Percentiles rank a stretch among this genome's conserved stretches.
Evolutionary conservation across 1,140 invertebrate genomes (phyloP).

Genomic region (Rhopalosiphum maidis): DNA sequence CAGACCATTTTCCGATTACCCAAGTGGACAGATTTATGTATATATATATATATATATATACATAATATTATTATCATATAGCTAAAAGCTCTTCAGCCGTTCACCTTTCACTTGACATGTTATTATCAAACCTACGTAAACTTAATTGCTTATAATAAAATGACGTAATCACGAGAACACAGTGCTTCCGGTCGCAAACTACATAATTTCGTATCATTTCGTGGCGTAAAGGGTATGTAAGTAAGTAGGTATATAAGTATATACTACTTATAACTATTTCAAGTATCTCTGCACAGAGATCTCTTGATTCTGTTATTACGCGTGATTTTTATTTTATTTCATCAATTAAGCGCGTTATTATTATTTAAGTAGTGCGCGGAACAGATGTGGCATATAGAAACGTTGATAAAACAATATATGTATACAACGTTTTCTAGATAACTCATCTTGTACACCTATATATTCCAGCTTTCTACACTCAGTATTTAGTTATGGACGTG

Average conservation of each 20-base stretch:
- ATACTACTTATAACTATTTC: not conserved
- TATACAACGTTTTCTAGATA: too few relatives aligned
- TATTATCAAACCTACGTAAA: not conserved
- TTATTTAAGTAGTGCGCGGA: too few relatives aligned
- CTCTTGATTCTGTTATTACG: too few relatives aligned
- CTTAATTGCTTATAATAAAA: not conserved
- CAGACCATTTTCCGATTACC: not conserved
- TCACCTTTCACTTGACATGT: not conserved
- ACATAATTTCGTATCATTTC: not conserved
- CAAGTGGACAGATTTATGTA: too few relatives aligned
- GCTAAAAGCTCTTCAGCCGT: not conserved
- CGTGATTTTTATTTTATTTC: too few relatives aligned
- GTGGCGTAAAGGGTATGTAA: not conserved
- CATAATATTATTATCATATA: not conserved
- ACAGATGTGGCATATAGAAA: too few relatives aligned
- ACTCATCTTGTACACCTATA: too few relatives aligned
- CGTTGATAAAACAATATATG: too few relatives aligned
- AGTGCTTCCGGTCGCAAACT: not conserved
- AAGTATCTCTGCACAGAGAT: too few relatives aligned
- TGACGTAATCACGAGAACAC: not conserved
- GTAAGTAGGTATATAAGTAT: not conserved
- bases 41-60: not conserved
- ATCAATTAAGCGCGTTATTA: too few relatives aligned
- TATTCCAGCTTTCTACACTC: too few relatives aligned
- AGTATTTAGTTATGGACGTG: too few relatives aligned